A percentile compares a stretch with the other conserved stretches of the same genome.
Evolutionary conservation across 2,888 invertebrate genomes (phyloP).

Genomic region (Nomada ferruginata): DNA sequence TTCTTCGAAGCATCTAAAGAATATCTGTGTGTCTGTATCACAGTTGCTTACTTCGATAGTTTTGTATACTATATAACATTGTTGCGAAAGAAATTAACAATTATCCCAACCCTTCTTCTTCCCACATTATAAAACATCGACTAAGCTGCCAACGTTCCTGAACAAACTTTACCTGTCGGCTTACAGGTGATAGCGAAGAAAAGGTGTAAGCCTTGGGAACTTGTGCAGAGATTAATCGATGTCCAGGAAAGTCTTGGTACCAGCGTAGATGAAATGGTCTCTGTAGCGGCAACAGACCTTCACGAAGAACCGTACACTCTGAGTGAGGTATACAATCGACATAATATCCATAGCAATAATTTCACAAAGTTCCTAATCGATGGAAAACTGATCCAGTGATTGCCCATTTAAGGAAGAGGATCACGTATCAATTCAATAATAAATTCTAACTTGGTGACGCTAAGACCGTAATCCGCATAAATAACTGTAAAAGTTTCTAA

Average conservation of each 20-base stretch:
- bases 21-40: background rate
- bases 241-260: slow-evolving; percentile 89
- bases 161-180: background rate
- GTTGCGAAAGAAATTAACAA: background rate
- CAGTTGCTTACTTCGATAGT: no score
- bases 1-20: background rate
- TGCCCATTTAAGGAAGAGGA: no score
- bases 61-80: no score
- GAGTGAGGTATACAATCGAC: slow-evolving; percentile 86
- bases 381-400: no score
- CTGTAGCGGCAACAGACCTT: slow-evolving; percentile 87
- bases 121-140: background rate
- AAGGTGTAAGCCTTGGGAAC: slow-evolving; percentile 87
- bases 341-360: slow-evolving; percentile 25
- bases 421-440: no score
- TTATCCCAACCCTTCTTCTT: background rate
- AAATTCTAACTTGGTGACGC: no score
- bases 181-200: slow-evolving; percentile 88
- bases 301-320: slow-evolving; percentile 89
- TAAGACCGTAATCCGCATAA: no score
- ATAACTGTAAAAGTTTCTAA: no score
- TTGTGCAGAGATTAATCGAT: slow-evolving; percentile 89
- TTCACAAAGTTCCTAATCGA: background rate
- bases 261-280: slow-evolving; percentile 89
- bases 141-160: background rate